phyloP scores from a whole-genome alignment of 2,888 invertebrate species.

The Gastracanthus pulcherrimus region DNA sequence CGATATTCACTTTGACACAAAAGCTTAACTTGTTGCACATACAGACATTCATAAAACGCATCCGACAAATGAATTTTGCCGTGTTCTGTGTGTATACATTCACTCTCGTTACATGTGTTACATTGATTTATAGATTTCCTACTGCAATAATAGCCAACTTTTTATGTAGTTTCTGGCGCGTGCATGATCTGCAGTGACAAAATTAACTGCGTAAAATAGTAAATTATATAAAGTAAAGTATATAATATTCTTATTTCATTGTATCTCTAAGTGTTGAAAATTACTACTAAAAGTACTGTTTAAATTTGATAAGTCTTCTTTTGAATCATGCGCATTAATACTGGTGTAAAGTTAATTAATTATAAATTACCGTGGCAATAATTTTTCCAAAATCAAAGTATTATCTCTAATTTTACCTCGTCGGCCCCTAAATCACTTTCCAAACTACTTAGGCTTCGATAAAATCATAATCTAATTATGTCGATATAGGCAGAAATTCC shows the following conservation, averaged over 20 bases:
- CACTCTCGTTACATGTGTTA: neutral
- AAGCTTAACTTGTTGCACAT: constrained; percentile 11
- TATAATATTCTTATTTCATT: too few species aligned
- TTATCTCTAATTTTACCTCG: too few species aligned
- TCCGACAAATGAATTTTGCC: constrained; percentile 10
- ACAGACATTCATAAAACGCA: constrained; percentile 9
- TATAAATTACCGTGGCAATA: too few species aligned
- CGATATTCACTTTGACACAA: neutral
- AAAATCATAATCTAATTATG: neutral
- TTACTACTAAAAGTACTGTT: too few species aligned
- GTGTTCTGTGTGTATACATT: neutral
- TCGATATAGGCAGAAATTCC: neutral
- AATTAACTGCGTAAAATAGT: neutral
- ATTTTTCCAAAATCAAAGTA: too few species aligned
- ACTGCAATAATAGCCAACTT: neutral
- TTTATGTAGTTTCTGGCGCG: neutral
- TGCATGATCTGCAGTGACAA: neutral
- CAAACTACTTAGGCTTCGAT: neutral
- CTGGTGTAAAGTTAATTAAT: too few species aligned
- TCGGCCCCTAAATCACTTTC: too few species aligned
- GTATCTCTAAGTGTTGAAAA: too few species aligned
- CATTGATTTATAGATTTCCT: neutral
- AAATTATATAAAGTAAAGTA: too few species aligned
- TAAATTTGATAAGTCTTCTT: too few species aligned
- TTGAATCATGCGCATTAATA: too few species aligned